These are phyloP conservation scores for Drosophila bunnanda DNA, from an alignment of 2,888 invertebrate species.

Conservation along the genomic window DNA sequence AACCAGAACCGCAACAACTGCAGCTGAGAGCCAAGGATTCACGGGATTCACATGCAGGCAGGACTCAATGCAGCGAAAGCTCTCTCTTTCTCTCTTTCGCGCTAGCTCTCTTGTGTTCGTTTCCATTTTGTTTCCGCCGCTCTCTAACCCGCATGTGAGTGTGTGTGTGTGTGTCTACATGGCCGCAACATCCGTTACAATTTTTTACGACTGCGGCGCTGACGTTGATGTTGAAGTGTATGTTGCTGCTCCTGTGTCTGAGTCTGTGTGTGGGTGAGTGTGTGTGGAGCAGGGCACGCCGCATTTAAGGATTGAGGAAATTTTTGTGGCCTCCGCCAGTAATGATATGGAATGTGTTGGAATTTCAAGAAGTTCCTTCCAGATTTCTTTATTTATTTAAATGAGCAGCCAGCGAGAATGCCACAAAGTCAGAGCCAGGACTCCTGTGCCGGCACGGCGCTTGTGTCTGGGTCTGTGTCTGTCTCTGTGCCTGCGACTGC, in stretches of 20 bases:
- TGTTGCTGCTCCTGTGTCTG: conserved; percentile 6
- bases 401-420: conserved; percentile 72
- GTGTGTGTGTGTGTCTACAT: conserved; percentile 53
- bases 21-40: conserved; percentile 24
- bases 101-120: conserved; percentile 55
- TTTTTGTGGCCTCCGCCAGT: conserved; percentile 80
- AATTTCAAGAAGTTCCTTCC: conserved; percentile 81
- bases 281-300: conserved; percentile 44
- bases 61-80: conserved; percentile 67
- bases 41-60: conserved; percentile 43
- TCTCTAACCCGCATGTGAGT: conserved; percentile 18
- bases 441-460: conserved; percentile 44
- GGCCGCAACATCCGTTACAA: conserved; percentile 80
- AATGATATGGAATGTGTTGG: conserved; percentile 82
- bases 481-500: conserved; percentile 26
- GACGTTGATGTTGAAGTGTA: conserved; percentile 73
- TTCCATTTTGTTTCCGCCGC: conserved; percentile 72
- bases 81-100: conserved; percentile 26
- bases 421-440: conserved; percentile 45
- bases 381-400: conserved; percentile 82
- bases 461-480: conserved; percentile 34
- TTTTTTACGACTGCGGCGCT: conserved; percentile 76
- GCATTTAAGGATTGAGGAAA: conserved; percentile 81
- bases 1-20: conserved; percentile 65
- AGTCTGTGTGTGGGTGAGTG: conserved; percentile 28